A percentile compares a stretch with the other conserved stretches of the same genome.
phyloP scores from a whole-genome alignment of 2,888 invertebrate species.

The Hemicrepidius hirtus region DNA sequence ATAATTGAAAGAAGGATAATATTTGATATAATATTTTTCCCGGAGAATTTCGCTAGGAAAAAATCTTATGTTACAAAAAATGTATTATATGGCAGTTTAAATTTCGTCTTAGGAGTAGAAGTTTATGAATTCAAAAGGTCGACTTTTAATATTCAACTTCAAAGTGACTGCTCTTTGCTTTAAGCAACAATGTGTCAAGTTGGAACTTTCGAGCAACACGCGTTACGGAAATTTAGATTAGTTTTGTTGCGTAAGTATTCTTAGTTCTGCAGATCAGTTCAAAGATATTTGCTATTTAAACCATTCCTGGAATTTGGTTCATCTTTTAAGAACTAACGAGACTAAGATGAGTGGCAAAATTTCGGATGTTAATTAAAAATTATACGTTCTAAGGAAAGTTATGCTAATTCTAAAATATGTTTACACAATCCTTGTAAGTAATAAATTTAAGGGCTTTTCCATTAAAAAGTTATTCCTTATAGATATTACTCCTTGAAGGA shows the following conservation, averaged over 20 bases:
- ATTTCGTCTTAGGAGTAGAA: too few species aligned
- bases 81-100: too few species aligned
- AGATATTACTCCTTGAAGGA: too few species aligned
- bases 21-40: too few species aligned
- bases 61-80: too few species aligned
- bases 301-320: constrained; percentile 3
- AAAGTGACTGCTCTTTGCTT: constrained; percentile 21
- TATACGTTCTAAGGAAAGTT: not conserved
- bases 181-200: constrained; percentile 27
- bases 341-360: not conserved
- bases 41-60: too few species aligned
- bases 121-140: not conserved
- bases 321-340: not conserved
- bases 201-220: constrained; percentile 7
- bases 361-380: not conserved
- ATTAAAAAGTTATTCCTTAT: too few species aligned
- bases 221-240: constrained; percentile 28
- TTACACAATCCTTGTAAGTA: too few species aligned
- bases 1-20: too few species aligned
- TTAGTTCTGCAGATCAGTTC: constrained; percentile 15
- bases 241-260: constrained; percentile 21
- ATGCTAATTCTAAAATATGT: too few species aligned
- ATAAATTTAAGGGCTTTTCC: too few species aligned
- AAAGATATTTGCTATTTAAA: constrained; percentile 19
- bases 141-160: constrained; percentile 12